These are phyloP conservation scores for Ovis aries DNA, from an alignment of 2,113 vertebrate species.

Conservation along the genomic window DNA sequence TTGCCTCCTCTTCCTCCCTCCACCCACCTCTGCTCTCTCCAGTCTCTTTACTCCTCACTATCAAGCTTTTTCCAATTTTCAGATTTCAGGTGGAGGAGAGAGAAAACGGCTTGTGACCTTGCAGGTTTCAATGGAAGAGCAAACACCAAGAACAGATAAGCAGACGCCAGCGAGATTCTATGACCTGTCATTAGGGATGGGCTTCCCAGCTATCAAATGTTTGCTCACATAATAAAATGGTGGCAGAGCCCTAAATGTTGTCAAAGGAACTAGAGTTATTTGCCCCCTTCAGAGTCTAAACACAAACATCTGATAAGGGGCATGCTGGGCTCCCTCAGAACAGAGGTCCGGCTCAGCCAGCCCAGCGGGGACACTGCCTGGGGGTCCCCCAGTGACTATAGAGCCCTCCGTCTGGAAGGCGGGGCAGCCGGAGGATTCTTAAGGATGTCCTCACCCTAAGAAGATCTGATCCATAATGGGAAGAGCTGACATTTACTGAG, in stretches of 20 bases:
- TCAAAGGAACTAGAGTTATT: conserved; percentile 78
- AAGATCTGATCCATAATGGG: neutral
- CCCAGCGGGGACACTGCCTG: neutral
- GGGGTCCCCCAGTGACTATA: neutral
- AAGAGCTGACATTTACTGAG: neutral
- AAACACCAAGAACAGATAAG: conserved; percentile 90
- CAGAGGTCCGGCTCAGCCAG: neutral
- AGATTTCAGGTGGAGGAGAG: conserved; percentile 64
- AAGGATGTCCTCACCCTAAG: neutral
- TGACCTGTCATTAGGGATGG: conserved; percentile 85
- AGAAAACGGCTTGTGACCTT: conserved; percentile 83
- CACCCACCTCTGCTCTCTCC: conserved; percentile 18
- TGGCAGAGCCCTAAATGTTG: conserved; percentile 76
- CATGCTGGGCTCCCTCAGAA: neutral
- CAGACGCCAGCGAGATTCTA: conserved; percentile 85
- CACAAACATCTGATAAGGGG: conserved; percentile 78
- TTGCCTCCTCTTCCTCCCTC: conserved; percentile 67
- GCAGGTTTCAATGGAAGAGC: conserved; percentile 79
- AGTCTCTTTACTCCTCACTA: conserved; percentile 64
- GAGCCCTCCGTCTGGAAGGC: neutral
- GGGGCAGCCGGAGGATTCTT: neutral
- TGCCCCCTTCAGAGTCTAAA: conserved; percentile 79
- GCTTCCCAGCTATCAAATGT: conserved; percentile 80
- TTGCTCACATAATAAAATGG: conserved; percentile 83
- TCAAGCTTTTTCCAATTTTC: conserved; percentile 54